Conservation (phyloP, 2,888 invertebrate genomes). For the Chorisops tibialis region DNA sequence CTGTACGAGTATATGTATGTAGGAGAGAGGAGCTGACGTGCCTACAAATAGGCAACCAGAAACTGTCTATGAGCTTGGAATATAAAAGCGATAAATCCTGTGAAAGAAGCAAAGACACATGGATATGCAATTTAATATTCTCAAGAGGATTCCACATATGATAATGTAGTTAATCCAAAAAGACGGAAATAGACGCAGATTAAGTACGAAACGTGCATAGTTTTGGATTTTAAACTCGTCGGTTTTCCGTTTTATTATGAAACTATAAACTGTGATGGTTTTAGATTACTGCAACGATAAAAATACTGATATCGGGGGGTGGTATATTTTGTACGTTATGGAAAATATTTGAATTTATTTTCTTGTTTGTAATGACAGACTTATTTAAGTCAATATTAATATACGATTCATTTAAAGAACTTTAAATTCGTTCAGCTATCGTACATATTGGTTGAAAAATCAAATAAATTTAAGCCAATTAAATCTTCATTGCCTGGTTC, state of each 20-base stretch:
- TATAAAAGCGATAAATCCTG: slow-evolving; percentile 28
- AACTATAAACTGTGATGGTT: slow-evolving; percentile 16
- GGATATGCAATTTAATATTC: slow-evolving; percentile 33
- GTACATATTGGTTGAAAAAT: too few relatives aligned
- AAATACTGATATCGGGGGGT: too few relatives aligned
- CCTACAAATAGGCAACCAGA: slow-evolving; percentile 22
- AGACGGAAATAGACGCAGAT: slow-evolving; percentile 34
- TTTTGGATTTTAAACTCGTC: slow-evolving; percentile 18
- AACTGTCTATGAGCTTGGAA: slow-evolving; percentile 25
- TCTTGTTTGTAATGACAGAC: too few relatives aligned
- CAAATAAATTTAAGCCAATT: too few relatives aligned
- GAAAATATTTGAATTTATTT: too few relatives aligned
- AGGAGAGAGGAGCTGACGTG: too few relatives aligned
- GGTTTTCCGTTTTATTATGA: slow-evolving; percentile 17
- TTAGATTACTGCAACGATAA: neutral
- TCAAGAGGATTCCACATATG: slow-evolving; percentile 30
- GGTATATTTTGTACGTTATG: too few relatives aligned
- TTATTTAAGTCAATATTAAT: too few relatives aligned
- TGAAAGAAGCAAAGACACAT: slow-evolving; percentile 30
- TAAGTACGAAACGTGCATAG: slow-evolving; percentile 30
- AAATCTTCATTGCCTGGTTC: too few relatives aligned
- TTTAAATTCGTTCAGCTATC: too few relatives aligned
- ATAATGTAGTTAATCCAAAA: slow-evolving; percentile 33
- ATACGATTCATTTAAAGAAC: too few relatives aligned
- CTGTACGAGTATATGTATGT: too few relatives aligned